Evolutionary conservation across 2,888 invertebrate species (phyloP), one percentile per base, ranked within the genome.

Genomic region (Dolichopus griseipennis): DNA sequence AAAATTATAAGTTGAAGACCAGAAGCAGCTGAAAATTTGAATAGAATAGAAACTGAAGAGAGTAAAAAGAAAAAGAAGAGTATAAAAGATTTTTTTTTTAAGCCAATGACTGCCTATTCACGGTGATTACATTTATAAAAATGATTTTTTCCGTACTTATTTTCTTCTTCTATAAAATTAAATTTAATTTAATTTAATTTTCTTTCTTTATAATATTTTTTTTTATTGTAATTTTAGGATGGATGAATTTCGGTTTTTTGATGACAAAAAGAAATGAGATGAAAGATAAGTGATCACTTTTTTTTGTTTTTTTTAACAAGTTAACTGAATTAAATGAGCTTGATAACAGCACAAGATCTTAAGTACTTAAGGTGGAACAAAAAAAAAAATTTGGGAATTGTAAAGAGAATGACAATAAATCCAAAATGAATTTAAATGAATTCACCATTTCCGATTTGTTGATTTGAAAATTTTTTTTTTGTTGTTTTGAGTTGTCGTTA

Each of bases 41-140:
- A 27, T 27, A 27, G 27, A 27, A 27, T 27, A 27, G 27, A 52
- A 52, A 18, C 2, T 52, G 15, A 52, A 52, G 18, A 52, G 2
- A 52, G 18, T 18, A 52, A 52, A 52, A 6, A 52, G 15, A 18
- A 52, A 52, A 18, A 52, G 52, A 52, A 18, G 2, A 52, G 15
- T n/a, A n/a, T n/a, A 52, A 18, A n/a, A 52, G 52, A 52, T 41
- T 52, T n/a, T n/a, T n/a, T n/a, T n/a, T n/a, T 52, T 52, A 52
- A 52, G 52, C 52, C 52, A 52, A 52, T 52, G 18, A 18, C 52
- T 52, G 52, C 52, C 52, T 52, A 52, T 52, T 52, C 52, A 52
- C 52, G 52, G 52, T 52, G 52, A 52, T 52, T 52, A 52, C 52
- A 52, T 52, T 52, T 52, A 10, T 52, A 52, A 12, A 52, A 52